Evolutionary conservation across 2,888 invertebrate species (phyloP).

Genomic region (Watsonalla binaria): DNA sequence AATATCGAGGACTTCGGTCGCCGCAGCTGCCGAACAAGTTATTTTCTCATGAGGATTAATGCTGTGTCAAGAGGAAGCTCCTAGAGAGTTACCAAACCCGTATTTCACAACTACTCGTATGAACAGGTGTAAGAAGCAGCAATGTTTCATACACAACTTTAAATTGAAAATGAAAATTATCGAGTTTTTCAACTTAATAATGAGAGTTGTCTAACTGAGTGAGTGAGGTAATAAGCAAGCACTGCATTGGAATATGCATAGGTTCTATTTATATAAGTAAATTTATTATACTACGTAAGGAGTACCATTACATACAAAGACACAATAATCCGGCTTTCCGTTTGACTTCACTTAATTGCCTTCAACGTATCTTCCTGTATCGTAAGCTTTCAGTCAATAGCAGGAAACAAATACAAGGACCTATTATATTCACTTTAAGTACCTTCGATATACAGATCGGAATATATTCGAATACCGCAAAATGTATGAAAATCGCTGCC

Average conservation of each 20-base stretch:
- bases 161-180: neutral
- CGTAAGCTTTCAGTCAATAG: neutral
- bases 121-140: neutral
- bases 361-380: neutral
- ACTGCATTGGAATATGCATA: too few relatives aligned
- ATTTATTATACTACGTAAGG: too few relatives aligned
- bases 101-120: neutral
- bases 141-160: neutral
- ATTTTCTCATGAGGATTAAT: conserved; percentile 46
- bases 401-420: neutral
- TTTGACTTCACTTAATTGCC: neutral
- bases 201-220: too few relatives aligned
- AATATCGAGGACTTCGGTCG: conserved; percentile 46
- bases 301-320: too few relatives aligned
- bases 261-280: too few relatives aligned
- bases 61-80: conserved; percentile 19
- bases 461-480: conserved; percentile 11
- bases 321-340: neutral
- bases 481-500: conserved; percentile 29
- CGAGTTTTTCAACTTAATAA: neutral
- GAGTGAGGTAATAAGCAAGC: too few relatives aligned
- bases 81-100: conserved; percentile 10
- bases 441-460: conserved; percentile 1
- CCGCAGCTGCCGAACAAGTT: conserved; percentile 46
- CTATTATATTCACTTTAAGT: neutral